Base-by-base conservation (phyloP, 2,888 invertebrate species). In the Papilio elwesi region DNA sequence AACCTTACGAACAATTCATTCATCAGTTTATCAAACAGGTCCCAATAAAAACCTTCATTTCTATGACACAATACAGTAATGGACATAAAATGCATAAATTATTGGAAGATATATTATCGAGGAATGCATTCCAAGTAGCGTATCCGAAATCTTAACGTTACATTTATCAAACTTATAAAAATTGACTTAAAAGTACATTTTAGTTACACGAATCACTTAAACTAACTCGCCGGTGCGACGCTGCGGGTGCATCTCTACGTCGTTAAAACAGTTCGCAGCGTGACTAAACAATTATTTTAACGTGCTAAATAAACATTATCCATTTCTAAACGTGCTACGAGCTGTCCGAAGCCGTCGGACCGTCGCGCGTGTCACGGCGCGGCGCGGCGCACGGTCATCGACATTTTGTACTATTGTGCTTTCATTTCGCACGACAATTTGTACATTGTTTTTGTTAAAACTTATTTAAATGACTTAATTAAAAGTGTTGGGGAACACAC, bases 51-150 rank as follows among this genome's bases (percentile, higher is more conserved):
- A 84, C 55, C 49, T n/a, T 71, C 53, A 57, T 55, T 65, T 55
- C 10, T 67, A 71, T 62, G 43, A 51, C 81, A 83, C 83, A 82
- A 81, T 74, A 76, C 68, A 69, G 52, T 68, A 63, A 80, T 80
- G 81, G 84, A 85, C 79, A 86, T 82, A 83, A 87, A 87, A 88
- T 87, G 89, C 89, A 84, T 80, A 84, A 84, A 81, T 77, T 80
- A 85, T 80, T 87, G 90, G 90, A 91, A 90, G 87, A 86, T 85
- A 83, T 82, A 85, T 43, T 9, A 43, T 80, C 84, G 82, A 82
- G 92, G 92, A 92, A 92, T 92, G 92, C 91, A 88, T 88, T 83
- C 83, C 80, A 77, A 85, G 82, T 83, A 79, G 79, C 80, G 83
- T 84, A 84, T 84, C 81, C 81, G 78, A 80, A 75, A 80, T 74